A percentile compares a stretch with the other conserved stretches of the same genome.
Conservation (phyloP, 2,113 vertebrate species). For the Craseonycteris thonglongyai region DNA sequence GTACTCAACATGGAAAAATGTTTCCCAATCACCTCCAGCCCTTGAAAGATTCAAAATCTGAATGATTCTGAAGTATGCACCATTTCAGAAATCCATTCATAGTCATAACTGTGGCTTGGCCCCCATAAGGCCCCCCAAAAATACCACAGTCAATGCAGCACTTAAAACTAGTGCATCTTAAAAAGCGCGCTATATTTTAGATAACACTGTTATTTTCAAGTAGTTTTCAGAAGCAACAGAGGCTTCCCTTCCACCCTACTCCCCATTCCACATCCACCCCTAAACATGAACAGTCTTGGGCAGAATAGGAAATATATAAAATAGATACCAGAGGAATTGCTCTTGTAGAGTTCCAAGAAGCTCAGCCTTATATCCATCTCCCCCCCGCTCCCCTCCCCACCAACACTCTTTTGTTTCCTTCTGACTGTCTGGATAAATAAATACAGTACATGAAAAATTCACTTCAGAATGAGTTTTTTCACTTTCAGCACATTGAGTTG, state of each 20-base stretch:
- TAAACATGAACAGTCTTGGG: not conserved
- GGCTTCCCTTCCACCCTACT: not conserved
- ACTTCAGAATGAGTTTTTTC: not conserved
- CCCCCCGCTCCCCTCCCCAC: too few relatives aligned
- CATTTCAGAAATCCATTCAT: conserved; percentile 5
- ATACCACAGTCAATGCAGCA: not conserved
- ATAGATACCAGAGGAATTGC: not conserved
- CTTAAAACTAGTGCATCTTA: not conserved
- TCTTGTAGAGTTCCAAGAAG: not conserved
- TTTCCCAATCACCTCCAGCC: not conserved
- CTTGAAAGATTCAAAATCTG: not conserved
- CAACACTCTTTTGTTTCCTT: not conserved
- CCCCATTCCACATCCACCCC: accelerated
- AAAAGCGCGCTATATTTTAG: not conserved
- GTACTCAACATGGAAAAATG: not conserved
- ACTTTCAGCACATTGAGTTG: not conserved
- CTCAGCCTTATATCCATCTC: too few relatives aligned
- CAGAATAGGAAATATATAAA: not conserved
- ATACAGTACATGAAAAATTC: not conserved
- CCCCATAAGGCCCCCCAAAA: not conserved
- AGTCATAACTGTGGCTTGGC: not conserved
- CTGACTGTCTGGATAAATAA: not conserved
- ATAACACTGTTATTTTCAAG: not conserved
- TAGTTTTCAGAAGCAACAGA: not conserved
- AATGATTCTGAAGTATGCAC: not conserved